A percentile compares a stretch with the other conserved stretches of the same genome.
These are phyloP conservation scores for Podabrus alpinus DNA, from an alignment of 2,888 invertebrate genomes.

Conservation along the genomic window DNA sequence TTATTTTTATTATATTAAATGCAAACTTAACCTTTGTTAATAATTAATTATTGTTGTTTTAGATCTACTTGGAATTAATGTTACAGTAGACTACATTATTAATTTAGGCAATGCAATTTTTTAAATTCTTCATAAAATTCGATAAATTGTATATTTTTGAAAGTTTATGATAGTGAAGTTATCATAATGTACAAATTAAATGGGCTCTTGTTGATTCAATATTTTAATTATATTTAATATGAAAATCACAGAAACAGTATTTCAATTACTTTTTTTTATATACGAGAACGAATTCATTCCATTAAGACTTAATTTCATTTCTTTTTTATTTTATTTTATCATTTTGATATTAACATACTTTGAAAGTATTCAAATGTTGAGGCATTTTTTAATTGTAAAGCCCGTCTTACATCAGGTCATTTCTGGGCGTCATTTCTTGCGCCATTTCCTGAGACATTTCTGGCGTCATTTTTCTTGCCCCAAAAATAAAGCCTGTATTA, in stretches of 20 bases:
- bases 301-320: neutral
- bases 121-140: no score
- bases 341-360: neutral
- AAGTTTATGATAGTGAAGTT: neutral
- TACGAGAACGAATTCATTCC: neutral
- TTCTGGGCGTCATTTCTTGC: no score
- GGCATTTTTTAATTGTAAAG: neutral
- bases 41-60: neutral
- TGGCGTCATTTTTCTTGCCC: no score
- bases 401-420: no score
- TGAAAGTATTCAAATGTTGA: neutral
- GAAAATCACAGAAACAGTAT: neutral
- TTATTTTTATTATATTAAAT: neutral
- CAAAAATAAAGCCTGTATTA: no score
- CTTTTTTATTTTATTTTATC: neutral
- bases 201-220: neutral
- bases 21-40: neutral
- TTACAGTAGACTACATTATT: neutral
- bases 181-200: neutral
- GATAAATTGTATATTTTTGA: neutral
- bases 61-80: neutral
- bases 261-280: neutral
- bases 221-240: neutral
- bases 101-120: no score
- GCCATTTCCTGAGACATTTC: no score